Percentiles rank a stretch among this genome's conserved stretches.
Conservation (phyloP, 2,888 invertebrate species). For the Lithosia quadra region DNA sequence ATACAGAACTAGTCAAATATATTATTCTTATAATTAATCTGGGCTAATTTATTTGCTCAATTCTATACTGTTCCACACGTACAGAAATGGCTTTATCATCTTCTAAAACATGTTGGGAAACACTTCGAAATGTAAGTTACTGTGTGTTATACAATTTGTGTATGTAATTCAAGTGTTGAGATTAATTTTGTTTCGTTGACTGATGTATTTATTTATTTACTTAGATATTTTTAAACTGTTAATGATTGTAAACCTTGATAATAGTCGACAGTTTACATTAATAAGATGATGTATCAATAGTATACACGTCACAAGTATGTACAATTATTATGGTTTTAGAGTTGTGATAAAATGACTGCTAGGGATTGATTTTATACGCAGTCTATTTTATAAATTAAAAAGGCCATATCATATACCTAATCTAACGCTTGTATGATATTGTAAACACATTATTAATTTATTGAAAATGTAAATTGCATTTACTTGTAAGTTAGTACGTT, state of each 20-base stretch:
- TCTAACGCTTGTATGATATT: slow-evolving; percentile 85
- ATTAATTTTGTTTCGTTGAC: slow-evolving; percentile 42
- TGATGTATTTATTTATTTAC: slow-evolving; percentile 44
- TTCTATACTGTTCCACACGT: slow-evolving; percentile 46
- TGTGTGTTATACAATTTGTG: slow-evolving; percentile 13
- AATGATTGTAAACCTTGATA: slow-evolving; percentile 19
- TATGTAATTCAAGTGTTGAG: slow-evolving; percentile 28
- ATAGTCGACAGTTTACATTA: slow-evolving; percentile 26
- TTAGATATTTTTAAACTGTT: slow-evolving; percentile 27
- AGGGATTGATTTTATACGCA: slow-evolving; percentile 71
- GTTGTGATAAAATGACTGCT: slow-evolving; percentile 74
- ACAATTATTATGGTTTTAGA: slow-evolving; percentile 38
- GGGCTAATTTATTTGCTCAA: slow-evolving; percentile 79
- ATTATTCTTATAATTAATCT: slow-evolving; percentile 64
- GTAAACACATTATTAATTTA: slow-evolving; percentile 85
- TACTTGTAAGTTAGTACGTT: slow-evolving; percentile 83
- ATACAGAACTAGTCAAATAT: slow-evolving; percentile 83
- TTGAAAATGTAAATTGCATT: slow-evolving; percentile 85
- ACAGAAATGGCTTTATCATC: slow-evolving; percentile 48
- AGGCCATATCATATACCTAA: slow-evolving; percentile 82
- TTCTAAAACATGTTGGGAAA: slow-evolving; percentile 15
- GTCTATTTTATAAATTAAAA: slow-evolving; percentile 76
- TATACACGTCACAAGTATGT: slow-evolving; percentile 29
- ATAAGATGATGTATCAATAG: slow-evolving; percentile 24
- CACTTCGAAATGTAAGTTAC: slow-evolving; percentile 2